Evolutionary conservation across 1,140 invertebrate genomes (phyloP), one percentile per base, ranked within the genome.

Genomic region (Whitmania pigra): DNA sequence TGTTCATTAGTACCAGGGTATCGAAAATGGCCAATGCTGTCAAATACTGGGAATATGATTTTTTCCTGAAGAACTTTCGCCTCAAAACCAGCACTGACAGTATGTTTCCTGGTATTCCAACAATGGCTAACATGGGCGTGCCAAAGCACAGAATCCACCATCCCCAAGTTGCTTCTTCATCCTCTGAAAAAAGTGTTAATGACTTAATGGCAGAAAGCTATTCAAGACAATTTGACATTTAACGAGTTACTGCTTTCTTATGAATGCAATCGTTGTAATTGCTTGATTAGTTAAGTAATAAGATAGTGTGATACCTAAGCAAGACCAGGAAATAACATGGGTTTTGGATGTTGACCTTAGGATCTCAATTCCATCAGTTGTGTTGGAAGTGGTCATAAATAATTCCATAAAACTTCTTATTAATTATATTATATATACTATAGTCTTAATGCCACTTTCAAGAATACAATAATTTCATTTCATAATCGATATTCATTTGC

Each of bases 31-130:
- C 77, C 36, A 79, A 67, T 9, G 75, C 74, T 40, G 75, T 76
- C 0, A 79, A 75, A 55, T 77, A 78, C 57, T 77, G 78, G 13
- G 77, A 76, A 75, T 79, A 79, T 0, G 78, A 79, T 54, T 78
- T 77, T 29, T 75, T 69, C 1, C 78, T 72, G 5, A 78, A 73
- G 3, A 57, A 69, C 53, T 76, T 75, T 1, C 77, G 72, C 71
- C 76, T 77, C 78, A 80, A 78, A 27, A 79, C 76, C 2, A 78
- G 31, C 53, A 79, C 75, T 2, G 77, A 75, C 55, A 80, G 73
- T 22, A 73, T 63, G 72, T 80, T 80, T 20, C 79, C 78, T 3
- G 77, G 57, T 13, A 79, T 75, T 11, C 79, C 79, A 0, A 76
- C 67, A 13, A 76, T 20, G 18, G 75, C 75, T 22, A 79, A 75